These are phyloP conservation scores for Hydrozoanthus tunicans DNA, from an alignment of 64 coral and sea anemone genomes.

Conservation along the genomic window DNA sequence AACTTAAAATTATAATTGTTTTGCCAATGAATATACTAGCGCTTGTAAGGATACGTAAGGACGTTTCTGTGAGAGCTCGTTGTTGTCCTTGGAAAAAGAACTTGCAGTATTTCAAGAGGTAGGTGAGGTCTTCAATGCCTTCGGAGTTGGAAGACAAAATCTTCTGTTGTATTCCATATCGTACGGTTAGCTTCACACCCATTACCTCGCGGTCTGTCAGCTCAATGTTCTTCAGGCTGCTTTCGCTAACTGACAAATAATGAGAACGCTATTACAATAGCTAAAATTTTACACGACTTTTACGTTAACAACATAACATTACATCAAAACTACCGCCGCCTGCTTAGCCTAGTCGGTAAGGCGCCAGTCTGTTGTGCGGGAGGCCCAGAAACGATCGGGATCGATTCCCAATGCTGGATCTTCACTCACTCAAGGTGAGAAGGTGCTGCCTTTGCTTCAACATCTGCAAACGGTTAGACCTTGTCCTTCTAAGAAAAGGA, in stretches of 20 bases:
- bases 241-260: conserved; percentile 79
- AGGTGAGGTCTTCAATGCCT: conserved; percentile 69
- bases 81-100: conserved; percentile 94
- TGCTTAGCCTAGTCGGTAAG: too few species aligned
- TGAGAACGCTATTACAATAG: too few species aligned
- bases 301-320: neutral
- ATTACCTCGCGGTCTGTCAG: conserved; percentile 81
- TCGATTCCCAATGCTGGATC: too few species aligned
- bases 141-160: conserved; percentile 85
- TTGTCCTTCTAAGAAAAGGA: too few species aligned
- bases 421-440: too few species aligned
- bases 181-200: conserved; percentile 84
- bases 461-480: too few species aligned
- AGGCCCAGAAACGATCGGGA: too few species aligned
- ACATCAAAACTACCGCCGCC: too few species aligned
- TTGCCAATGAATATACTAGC: neutral
- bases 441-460: too few species aligned
- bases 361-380: too few species aligned
- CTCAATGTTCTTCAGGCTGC: conserved; percentile 82
- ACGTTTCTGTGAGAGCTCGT: conserved; percentile 63
- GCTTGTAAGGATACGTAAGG: conserved; percentile 86
- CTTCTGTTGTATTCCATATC: conserved; percentile 89
- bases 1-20: too few species aligned
- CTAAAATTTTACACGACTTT: too few species aligned
- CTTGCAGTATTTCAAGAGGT: conserved; percentile 90